Evolutionary conservation across 2,113 vertebrate genomes (phyloP), one percentile per base, ranked within the genome.

Genomic region (Nematolebias whitei): DNA sequence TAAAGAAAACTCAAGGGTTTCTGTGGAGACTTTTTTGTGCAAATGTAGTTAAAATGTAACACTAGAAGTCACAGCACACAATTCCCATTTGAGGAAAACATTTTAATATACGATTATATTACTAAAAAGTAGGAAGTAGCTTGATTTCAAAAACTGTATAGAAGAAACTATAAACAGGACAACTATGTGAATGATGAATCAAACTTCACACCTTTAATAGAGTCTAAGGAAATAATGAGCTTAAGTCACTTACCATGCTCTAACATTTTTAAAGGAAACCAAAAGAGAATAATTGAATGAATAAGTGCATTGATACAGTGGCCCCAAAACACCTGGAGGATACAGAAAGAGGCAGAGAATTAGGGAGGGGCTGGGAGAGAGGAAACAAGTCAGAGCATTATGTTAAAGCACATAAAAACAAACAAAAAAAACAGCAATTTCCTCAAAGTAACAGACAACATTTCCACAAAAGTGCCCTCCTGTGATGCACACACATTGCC

Each of bases 291-390:
- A 88, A 99, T 91, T 78, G 98, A 99, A 91, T 99, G 98, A 91
- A 99, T 94, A 93, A 99, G 94, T 87, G 97, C 98, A 87, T 99
- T 99, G 92, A 99, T 97, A 91, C 96, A 99, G 91, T 98, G 96
- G 92, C 96, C 96, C 98, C 97, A 98, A 87, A 99, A 99, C 89
- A 99, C 96, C 98, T 99, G 90, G 89, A 47, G 53, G 65, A 77
- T 14, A 67, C 44, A 35, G 20, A 52, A 26, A 68, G 6, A 50
- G 1, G 32, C 32, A 41, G 15, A 41, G 19, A 2, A 20, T n/a
- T 9, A 19, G 5, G 10, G 44, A 47, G 26, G 32, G 32, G 32
- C 5, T 4, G 32, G 5, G 32, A 8, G 10, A 8, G 32, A 35
- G 32, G 69, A 72, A 81, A 77, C 61, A 60, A 82, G 80, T 80